phyloP scores from a whole-genome alignment of 37 sponge, comb jelly and placozoan genomes.

The Hexactinellida sp. region DNA sequence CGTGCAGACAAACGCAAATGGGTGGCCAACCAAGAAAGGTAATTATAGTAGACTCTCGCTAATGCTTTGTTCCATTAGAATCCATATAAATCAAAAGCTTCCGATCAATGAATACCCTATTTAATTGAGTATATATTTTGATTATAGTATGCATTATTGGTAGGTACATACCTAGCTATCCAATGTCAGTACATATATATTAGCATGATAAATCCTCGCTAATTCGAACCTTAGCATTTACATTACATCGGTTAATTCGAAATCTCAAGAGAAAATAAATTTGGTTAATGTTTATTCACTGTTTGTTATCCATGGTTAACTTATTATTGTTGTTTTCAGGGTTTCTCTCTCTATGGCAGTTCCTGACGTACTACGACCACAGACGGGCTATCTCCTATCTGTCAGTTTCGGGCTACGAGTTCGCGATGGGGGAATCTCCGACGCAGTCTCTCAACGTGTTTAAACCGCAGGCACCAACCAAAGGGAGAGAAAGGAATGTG shows the following conservation, averaged over 20 bases:
- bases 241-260: too few relatives aligned
- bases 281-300: too few relatives aligned
- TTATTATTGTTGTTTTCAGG: too few relatives aligned
- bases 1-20: background rate
- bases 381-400: background rate
- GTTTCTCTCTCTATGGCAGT: conserved; percentile 3
- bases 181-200: too few relatives aligned
- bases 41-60: background rate
- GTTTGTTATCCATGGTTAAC: background rate
- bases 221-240: too few relatives aligned
- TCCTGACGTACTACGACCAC: background rate
- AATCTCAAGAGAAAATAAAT: too few relatives aligned
- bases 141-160: too few relatives aligned
- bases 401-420: background rate
- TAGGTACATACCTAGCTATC: too few relatives aligned
- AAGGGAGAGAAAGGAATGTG: conserved; percentile 1
- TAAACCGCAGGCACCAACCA: background rate
- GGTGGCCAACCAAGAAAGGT: conserved; percentile 11
- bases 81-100: too few relatives aligned
- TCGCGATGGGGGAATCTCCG: background rate
- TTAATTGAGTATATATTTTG: too few relatives aligned
- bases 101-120: too few relatives aligned
- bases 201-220: too few relatives aligned
- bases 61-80: background rate
- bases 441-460: background rate